A percentile compares a stretch with the other conserved stretches of the same genome.
Evolutionary conservation across 2,797 vertebrate genomes (phyloP).

Genomic region (Leptodactylus fallax): DNA sequence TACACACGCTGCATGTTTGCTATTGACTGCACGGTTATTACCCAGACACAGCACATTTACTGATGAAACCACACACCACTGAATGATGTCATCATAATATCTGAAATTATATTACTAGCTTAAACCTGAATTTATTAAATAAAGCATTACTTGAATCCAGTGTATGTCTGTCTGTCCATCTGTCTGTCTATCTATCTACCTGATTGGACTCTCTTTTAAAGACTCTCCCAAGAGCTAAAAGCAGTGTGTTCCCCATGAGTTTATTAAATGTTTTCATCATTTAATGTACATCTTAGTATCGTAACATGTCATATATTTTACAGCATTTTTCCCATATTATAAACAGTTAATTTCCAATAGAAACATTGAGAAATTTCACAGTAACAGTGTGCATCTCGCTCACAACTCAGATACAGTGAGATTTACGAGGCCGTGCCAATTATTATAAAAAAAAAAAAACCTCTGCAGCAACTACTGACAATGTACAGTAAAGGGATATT

Average conservation of each 20-base stretch:
- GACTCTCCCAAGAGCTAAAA: too few relatives aligned
- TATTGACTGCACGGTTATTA: conserved; percentile 49
- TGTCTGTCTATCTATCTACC: background rate
- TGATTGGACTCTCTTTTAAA: background rate
- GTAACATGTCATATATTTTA: background rate
- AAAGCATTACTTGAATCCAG: background rate
- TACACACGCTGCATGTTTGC: conserved; percentile 28
- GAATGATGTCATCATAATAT: conserved; percentile 26
- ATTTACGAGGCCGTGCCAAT: conserved; percentile 11
- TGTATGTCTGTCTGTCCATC: background rate
- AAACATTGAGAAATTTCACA: background rate
- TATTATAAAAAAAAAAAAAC: conserved; percentile 26
- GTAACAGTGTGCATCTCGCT: background rate
- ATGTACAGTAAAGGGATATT: conserved; percentile 16
- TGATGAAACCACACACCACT: conserved; percentile 43
- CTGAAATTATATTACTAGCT: conserved; percentile 35
- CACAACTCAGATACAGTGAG: background rate
- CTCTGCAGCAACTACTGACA: conserved; percentile 8
- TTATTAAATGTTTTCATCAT: background rate
- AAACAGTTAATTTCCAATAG: background rate
- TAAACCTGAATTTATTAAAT: background rate
- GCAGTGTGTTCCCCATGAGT: background rate
- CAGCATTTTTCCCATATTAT: background rate
- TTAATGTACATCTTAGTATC: background rate
- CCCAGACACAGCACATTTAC: conserved; percentile 53